These are phyloP conservation scores for Melanerpes aurifrons DNA, from an alignment of 2,113 vertebrate genomes.

Conservation along the genomic window DNA sequence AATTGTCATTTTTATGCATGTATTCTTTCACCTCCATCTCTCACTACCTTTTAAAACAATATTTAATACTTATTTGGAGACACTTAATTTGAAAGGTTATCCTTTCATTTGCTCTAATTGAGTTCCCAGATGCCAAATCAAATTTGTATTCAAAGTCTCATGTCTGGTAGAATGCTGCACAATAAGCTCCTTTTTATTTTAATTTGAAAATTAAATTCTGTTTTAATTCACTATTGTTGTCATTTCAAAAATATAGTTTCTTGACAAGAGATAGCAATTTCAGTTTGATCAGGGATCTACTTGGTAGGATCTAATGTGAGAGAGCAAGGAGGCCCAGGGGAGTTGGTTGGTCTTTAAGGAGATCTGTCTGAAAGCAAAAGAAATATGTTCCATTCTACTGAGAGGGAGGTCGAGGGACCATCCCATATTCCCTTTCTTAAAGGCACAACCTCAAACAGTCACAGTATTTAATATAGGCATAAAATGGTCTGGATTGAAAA, in stretches of 20 bases:
- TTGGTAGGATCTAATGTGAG: background rate
- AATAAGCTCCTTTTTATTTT: background rate
- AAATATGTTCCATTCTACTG: accelerated
- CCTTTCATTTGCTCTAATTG: slow-evolving; percentile 17
- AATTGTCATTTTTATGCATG: background rate
- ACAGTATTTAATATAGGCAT: background rate
- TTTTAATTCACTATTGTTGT: background rate
- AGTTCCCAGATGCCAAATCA: background rate
- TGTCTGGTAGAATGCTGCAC: background rate
- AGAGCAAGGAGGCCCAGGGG: background rate
- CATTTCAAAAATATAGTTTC: background rate
- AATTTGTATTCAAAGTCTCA: background rate
- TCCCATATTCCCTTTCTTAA: background rate
- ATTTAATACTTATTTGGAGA: slow-evolving; percentile 26
- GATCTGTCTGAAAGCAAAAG: background rate
- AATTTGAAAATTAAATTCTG: background rate
- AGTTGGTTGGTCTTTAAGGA: background rate
- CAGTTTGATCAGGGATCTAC: background rate
- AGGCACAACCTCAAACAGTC: too few relatives aligned
- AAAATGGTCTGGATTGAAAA: too few relatives aligned
- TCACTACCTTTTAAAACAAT: slow-evolving; percentile 20
- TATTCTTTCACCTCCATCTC: slow-evolving; percentile 6
- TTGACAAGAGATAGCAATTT: background rate
- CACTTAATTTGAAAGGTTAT: slow-evolving; percentile 23
- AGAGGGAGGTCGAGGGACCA: background rate